Evolutionary conservation across 2,113 vertebrate genomes (phyloP), one percentile per base, ranked within the genome.

Genomic region (Xenopus borealis): DNA sequence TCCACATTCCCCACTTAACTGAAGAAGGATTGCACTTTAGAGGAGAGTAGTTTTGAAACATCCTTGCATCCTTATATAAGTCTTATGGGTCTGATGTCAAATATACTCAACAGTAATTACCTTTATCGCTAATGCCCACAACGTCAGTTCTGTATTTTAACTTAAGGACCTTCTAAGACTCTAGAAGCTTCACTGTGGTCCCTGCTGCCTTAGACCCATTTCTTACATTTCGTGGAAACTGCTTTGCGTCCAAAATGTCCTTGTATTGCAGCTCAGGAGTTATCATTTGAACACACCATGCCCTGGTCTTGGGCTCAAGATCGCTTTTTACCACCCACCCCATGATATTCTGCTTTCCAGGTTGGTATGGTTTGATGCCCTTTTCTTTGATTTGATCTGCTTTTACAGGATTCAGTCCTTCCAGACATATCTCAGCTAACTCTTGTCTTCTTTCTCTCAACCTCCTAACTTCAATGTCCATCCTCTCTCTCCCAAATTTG

Each of bases 191-290:
- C 14, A 13, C 3, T 12, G 47, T 9, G 47, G 47, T 40, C 47
- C 11, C 47, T 13, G 5, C 11, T 50, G 47, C 1, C 23, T 27
- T 27, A 27, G 23, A 12, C 47, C 47, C 10, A 47, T 59, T 74
- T n/a, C 18, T 10, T 50, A 33, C 5, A 13, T 8, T 18, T 11
- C 16, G 11, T 40, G 86, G 88, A 14, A 97, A 98, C 81, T 95
- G 94, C 66, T 87, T 86, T 30, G 84, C 87, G 77, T 96, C 94
- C 14, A 98, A 84, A 50, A 94, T 50, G 68, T 97, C 95, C 79
- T 97, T 98, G 79, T 98, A 97, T 75, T 95, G 95, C 53, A 97
- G 91, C 82, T 96, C 95, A 0, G 95, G 95, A 33, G 92, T 89
- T 68, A 92, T 93, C 86, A 98, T 86, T 44, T 91, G 89, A 14